Conservation (phyloP, 2,113 vertebrate genomes). For the Lasiurus borealis region DNA sequence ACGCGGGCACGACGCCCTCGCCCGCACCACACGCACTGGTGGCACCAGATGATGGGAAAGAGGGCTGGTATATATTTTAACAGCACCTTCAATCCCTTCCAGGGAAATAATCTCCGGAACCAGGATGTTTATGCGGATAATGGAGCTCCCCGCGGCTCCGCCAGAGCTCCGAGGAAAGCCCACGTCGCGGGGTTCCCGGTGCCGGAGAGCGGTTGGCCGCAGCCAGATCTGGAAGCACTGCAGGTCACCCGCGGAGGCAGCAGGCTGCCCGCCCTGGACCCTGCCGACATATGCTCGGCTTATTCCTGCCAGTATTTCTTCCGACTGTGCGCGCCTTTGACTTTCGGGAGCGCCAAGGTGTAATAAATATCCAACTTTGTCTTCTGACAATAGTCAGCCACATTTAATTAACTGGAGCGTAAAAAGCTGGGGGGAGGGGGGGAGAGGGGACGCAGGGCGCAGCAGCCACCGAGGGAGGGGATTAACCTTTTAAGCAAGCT, state of each 20-base stretch:
- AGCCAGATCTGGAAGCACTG: conserved; percentile 14
- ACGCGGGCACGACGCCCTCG: background rate
- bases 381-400: conserved; percentile 75
- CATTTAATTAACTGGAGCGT: conserved; percentile 82
- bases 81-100: background rate
- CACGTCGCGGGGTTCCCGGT: background rate
- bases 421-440: conserved; percentile 11
- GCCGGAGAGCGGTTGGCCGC: background rate
- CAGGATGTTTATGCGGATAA: conserved; percentile 67
- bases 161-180: conserved; percentile 52
- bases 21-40: fast-evolving
- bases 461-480: background rate
- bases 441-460: background rate
- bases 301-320: conserved; percentile 33
- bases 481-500: conserved; percentile 54
- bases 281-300: conserved; percentile 6
- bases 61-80: background rate
- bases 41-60: background rate
- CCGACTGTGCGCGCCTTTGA: conserved; percentile 45
- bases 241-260: conserved; percentile 51
- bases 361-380: conserved; percentile 71
- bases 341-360: conserved; percentile 67
- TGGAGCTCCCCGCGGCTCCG: background rate
- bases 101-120: conserved; percentile 62
- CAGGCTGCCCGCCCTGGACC: background rate